Base-by-base conservation (phyloP, 2,888 invertebrate species). In the Eupithecia vulgata region DNA sequence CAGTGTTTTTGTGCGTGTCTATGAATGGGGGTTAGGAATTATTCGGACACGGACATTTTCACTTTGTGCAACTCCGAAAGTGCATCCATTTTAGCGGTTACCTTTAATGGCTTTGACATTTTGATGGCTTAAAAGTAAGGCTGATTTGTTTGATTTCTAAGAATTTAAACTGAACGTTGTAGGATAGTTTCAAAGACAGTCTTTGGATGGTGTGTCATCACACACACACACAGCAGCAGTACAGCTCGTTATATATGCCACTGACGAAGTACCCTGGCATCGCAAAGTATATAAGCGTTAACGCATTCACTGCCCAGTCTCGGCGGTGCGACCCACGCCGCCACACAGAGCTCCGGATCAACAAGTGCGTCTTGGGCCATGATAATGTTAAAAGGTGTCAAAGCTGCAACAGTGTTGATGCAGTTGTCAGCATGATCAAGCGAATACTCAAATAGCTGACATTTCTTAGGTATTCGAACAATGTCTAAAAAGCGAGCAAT, bases 11-110 rank as follows among this genome's bases (percentile, higher is more conserved):
- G 83, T 85, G 81, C 89, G 88, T 90, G 88, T 88, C 87, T 87
- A 90, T 92, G 91, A 93, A 93, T 93, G 89, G 85, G 84, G 86
- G 89, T 89, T 72, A 80, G 83, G 88, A 88, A 88, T 90, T 87
- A 88, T 78, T 75, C 70, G 78, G 78, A 80, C 73, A 81, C 64
- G 79, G 70, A 72, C 76, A 80, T 73, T 81, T 81, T 80, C 72
- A 75, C 73, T 78, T 78, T 79, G 73, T 75, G 77, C 77, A 80
- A 79, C 66, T 69, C 67, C 57, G 65, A 67, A 67, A 42, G 35
- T 35, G n/a, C 42, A 64, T 71, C 68, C 72, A 73, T 71, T 75
- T 71, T 48, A 72, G 75, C 35, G 48, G 48, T 72, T 67, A 30
- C 57, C 35, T 52, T 61, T 68, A 72, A 72, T 74, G 67, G 70